These are phyloP conservation scores for Ictalurus punctatus DNA, from an alignment of 2,113 vertebrate species.

Conservation along the genomic window DNA sequence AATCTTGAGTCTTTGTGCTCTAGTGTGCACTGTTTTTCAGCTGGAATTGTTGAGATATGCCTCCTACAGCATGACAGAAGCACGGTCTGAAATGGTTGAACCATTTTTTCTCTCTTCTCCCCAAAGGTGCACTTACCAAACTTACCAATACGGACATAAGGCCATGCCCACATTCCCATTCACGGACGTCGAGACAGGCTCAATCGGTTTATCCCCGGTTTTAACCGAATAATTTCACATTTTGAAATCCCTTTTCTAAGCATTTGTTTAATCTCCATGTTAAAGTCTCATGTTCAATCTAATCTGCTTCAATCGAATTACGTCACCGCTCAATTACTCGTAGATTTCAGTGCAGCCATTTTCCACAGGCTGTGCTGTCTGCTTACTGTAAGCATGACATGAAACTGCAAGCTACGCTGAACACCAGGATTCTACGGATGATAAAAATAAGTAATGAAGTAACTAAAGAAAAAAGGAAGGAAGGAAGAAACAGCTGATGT, in stretches of 20 bases:
- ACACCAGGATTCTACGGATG: background rate
- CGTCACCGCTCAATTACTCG: background rate
- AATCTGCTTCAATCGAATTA: background rate
- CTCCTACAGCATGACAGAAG: background rate
- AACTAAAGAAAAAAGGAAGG: background rate
- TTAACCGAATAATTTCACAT: background rate
- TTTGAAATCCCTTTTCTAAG: background rate
- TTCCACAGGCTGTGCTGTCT: background rate
- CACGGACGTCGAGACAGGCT: background rate
- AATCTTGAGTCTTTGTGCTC: background rate
- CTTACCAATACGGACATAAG: background rate
- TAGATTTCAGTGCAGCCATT: background rate
- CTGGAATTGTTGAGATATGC: background rate
- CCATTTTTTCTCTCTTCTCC: background rate
- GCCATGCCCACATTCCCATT: background rate
- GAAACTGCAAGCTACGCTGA: background rate
- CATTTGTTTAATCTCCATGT: background rate
- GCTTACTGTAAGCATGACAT: slow-evolving; percentile 12
- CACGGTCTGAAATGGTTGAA: background rate
- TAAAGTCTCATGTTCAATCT: too few relatives aligned
- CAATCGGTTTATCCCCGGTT: background rate
- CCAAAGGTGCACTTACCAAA: background rate
- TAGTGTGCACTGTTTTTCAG: background rate
- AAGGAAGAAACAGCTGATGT: background rate
- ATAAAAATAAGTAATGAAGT: background rate